Conservation (phyloP, 2,113 vertebrate genomes). For the Zapus hudsonius region DNA sequence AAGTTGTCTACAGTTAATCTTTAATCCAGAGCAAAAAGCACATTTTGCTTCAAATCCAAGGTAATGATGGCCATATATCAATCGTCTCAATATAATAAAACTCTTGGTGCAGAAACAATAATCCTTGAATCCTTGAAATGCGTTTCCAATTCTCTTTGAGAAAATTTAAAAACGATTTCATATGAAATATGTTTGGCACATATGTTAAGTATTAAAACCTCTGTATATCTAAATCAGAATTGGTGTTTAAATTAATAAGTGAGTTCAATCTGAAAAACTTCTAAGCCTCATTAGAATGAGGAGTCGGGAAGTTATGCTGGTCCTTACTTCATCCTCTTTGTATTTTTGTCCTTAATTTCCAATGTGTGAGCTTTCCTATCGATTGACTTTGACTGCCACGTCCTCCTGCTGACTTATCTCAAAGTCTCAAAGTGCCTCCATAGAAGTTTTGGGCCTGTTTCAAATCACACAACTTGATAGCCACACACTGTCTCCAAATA, state of each 20-base stretch:
- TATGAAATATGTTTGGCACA: neutral
- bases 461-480: neutral
- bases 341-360: neutral
- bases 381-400: too few relatives aligned
- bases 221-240: neutral
- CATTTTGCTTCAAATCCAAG: neutral
- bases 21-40: neutral
- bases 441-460: neutral
- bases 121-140: neutral
- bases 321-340: neutral
- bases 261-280: conserved; percentile 1
- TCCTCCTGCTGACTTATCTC: too few relatives aligned
- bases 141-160: neutral
- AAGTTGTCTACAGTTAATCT: neutral
- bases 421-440: conserved; percentile 7
- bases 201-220: conserved; percentile 15
- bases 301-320: neutral
- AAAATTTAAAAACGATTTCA: neutral
- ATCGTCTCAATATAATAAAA: neutral
- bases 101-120: neutral
- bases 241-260: conserved; percentile 11
- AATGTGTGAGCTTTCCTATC: conserved; percentile 1
- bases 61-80: neutral
- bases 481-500: conserved; percentile 25
- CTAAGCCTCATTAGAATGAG: neutral